Conservation (phyloP, 53 echinoderm and acorn worm genomes). For the Antedon mediterranea region DNA sequence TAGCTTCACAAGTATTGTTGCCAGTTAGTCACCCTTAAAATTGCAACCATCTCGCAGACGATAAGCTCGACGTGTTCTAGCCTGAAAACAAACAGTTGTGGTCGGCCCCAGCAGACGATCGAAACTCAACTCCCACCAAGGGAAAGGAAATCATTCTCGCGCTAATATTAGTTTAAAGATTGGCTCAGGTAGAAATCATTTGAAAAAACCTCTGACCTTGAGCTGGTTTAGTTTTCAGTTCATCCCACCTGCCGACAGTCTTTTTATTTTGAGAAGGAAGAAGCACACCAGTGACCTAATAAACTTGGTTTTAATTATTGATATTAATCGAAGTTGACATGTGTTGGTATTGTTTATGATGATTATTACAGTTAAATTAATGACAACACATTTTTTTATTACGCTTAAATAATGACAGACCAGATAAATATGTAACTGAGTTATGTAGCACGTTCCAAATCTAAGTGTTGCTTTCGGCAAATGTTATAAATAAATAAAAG, state of each 20-base stretch:
- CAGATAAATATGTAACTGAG: no score
- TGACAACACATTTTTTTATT: background rate
- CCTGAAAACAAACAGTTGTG: background rate
- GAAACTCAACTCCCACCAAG: background rate
- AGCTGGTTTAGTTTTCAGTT: background rate
- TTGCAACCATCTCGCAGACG: slow-evolving; percentile 1
- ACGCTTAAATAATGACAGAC: no score
- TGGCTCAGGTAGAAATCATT: background rate
- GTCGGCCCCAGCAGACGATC: background rate
- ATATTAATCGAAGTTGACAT: background rate
- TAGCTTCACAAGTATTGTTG: background rate
- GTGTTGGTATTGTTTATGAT: background rate
- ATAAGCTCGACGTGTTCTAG: background rate
- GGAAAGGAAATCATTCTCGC: background rate
- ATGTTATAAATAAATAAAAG: no score
- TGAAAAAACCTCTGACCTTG: background rate
- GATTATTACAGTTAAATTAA: background rate
- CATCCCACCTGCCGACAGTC: background rate
- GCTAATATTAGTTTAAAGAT: background rate
- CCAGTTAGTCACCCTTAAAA: background rate
- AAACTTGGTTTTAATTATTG: background rate
- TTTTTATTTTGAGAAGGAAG: no score
- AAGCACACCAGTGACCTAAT: background rate
- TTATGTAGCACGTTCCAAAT: no score
- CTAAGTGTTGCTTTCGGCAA: no score